Evolutionary conservation across 2,113 vertebrate species (phyloP), one percentile per base, ranked within the genome.

Genomic region (Gadus macrocephalus): DNA sequence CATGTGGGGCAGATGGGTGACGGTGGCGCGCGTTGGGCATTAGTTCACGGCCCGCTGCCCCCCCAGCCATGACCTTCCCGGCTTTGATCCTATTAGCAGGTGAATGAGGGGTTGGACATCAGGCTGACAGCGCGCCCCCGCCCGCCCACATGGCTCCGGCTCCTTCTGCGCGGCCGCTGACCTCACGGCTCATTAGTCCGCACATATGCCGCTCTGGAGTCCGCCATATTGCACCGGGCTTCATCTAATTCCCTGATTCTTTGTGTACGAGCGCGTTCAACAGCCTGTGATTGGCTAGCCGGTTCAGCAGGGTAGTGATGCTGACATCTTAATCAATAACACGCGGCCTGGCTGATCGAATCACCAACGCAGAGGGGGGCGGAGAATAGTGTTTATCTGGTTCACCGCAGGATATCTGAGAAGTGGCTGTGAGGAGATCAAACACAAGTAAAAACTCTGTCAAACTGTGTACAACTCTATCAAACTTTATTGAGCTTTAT

Each of bases 21-120:
- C 68, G 78, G 42, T 81, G 86, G 90, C 72, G 81, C 79, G 67
- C 70, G 83, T 75, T 83, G 22, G 49, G 78, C 78, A 85, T 86
- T 80, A 85, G 77, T 80, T 75, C 68, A 82, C 5, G 77, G 78
- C 67, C 80, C 72, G 67, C 74, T 74, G 80, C 60, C 31, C 42
- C 62, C 74, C 74, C 67, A 22, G 78, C 69, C 72, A 69, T 63
- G 81, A 90, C 84, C 85, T 83, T 86, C 75, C 75, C 79, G 68
- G 74, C 70, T 86, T 82, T 90, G 84, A 91, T 91, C 89, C 89
- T 90, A 90, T 91, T 91, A 91, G 78, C 68, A 76, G 81, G 78
- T 83, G 83, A 81, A 87, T 77, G 77, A 83, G 75, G 79, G 86
- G 83, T 83, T 89, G 84, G 86, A 87, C 87, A 89, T 87, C 77